These are phyloP conservation scores for Leucania comma DNA, from an alignment of 2,888 invertebrate species.

Conservation along the genomic window DNA sequence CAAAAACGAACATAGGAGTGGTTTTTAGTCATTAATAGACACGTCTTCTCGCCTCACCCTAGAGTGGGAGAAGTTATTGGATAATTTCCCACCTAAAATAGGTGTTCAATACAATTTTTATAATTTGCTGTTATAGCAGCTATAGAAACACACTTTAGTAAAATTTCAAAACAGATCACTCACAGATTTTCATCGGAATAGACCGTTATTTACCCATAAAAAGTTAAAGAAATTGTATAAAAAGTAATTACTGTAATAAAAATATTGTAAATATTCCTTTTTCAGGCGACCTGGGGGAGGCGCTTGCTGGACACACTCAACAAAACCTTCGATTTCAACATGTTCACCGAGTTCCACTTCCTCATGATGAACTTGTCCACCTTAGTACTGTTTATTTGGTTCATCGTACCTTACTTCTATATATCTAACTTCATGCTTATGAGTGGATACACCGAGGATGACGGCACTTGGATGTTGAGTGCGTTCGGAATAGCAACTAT, in stretches of 20 bases:
- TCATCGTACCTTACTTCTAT: constrained; percentile 98
- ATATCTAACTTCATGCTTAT: constrained; percentile 94
- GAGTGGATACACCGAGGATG: constrained; percentile 91
- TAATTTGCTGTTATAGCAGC: too few species aligned
- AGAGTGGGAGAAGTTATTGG: too few species aligned
- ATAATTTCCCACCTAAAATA: too few species aligned
- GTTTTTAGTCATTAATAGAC: too few species aligned
- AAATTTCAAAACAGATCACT: too few species aligned
- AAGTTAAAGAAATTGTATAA: too few species aligned
- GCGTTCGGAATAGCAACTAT: constrained; percentile 97
- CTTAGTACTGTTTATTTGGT: constrained; percentile 97
- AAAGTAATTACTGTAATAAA: not conserved
- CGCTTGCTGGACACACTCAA: constrained; percentile 92
- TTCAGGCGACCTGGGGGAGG: constrained; percentile 93
- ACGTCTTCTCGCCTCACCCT: too few species aligned
- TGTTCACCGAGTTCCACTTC: constrained; percentile 95
- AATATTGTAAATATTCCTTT: constrained; percentile 56
- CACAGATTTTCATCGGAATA: too few species aligned
- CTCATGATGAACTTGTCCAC: constrained; percentile 97
- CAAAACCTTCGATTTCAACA: constrained; percentile 95
- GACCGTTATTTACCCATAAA: too few species aligned
- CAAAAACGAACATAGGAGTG: too few species aligned
- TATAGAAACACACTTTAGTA: too few species aligned
- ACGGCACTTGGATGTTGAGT: constrained; percentile 95
- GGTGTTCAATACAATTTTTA: too few species aligned